phyloP scores from a whole-genome alignment of 2,113 vertebrate species.

The Nettapus auritus region DNA sequence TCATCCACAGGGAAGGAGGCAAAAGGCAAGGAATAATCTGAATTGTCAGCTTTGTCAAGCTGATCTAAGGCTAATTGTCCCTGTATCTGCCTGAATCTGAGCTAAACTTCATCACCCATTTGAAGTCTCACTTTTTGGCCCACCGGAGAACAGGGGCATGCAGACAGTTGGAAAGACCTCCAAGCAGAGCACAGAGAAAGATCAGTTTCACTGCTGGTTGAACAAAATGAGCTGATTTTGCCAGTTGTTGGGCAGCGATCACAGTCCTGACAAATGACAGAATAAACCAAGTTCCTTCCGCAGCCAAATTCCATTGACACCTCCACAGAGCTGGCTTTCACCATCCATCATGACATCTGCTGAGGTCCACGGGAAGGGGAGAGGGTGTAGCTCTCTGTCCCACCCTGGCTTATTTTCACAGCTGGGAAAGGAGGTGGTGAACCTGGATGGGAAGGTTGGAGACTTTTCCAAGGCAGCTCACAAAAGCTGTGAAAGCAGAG shows the following conservation, averaged over 20 bases:
- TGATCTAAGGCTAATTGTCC: neutral
- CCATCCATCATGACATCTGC: constrained; percentile 38
- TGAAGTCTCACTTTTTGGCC: neutral
- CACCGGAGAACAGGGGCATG: neutral
- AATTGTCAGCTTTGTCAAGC: neutral
- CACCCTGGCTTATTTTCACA: constrained; percentile 68
- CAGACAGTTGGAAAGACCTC: neutral
- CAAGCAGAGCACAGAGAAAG: neutral
- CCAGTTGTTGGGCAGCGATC: constrained; percentile 52
- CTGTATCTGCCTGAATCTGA: neutral
- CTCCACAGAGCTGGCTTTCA: constrained; percentile 44
- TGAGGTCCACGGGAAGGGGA: constrained; percentile 35
- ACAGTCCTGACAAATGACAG: constrained; percentile 40
- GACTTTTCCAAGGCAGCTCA: constrained; percentile 35
- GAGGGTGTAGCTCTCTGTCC: neutral
- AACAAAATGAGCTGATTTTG: constrained; percentile 41
- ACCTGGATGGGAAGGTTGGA: neutral
- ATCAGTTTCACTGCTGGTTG: constrained; percentile 21
- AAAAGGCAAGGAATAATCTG: neutral
- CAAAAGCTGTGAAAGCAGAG: constrained; percentile 35
- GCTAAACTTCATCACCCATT: neutral
- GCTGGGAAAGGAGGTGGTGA: constrained; percentile 34
- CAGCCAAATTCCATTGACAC: constrained; percentile 61
- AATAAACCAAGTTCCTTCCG: constrained; percentile 18
- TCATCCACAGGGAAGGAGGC: neutral